A percentile compares a stretch with the other conserved stretches of the same genome.
Conservation (phyloP, 2,888 invertebrate genomes). For the Phoenoteleia sp. region DNA sequence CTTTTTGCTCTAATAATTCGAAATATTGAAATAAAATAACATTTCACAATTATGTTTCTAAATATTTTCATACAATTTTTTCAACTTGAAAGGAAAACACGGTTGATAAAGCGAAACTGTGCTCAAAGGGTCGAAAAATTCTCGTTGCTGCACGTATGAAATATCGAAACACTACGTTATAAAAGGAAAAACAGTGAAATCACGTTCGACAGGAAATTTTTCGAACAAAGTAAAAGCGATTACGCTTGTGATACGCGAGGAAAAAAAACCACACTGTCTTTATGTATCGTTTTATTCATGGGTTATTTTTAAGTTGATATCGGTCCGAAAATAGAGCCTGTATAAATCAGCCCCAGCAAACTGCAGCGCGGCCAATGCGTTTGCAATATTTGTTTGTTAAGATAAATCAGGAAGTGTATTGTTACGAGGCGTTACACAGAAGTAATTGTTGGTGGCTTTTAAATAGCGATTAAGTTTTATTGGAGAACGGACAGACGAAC, state of each 20-base stretch:
- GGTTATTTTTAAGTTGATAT: slow-evolving; percentile 51
- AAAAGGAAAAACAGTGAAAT: slow-evolving; percentile 19
- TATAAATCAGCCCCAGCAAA: slow-evolving; percentile 30
- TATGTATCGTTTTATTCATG: slow-evolving; percentile 19
- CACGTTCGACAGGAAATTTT: slow-evolving; percentile 16
- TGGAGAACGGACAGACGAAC: too few relatives aligned
- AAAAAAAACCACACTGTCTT: not conserved
- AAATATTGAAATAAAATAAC: too few relatives aligned
- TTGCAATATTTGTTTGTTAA: slow-evolving; percentile 21
- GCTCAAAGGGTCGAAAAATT: not conserved
- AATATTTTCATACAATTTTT: too few relatives aligned
- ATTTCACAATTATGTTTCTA: too few relatives aligned
- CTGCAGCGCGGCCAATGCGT: slow-evolving; percentile 34
- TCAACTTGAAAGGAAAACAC: too few relatives aligned
- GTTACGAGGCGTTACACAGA: not conserved
- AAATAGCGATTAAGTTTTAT: too few relatives aligned
- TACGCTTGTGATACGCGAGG: not conserved
- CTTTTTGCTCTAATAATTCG: too few relatives aligned
- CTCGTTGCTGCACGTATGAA: not conserved
- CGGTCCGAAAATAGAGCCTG: slow-evolving; percentile 42
- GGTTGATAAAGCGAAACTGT: not conserved
- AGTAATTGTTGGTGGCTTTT: not conserved
- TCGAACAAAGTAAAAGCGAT: slow-evolving; percentile 32
- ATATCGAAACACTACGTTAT: not conserved
- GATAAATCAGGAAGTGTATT: slow-evolving; percentile 1